Percentiles rank a stretch among this genome's conserved stretches.
Evolutionary conservation across 2,113 vertebrate genomes (phyloP).

Genomic region (Stercorarius parasiticus): DNA sequence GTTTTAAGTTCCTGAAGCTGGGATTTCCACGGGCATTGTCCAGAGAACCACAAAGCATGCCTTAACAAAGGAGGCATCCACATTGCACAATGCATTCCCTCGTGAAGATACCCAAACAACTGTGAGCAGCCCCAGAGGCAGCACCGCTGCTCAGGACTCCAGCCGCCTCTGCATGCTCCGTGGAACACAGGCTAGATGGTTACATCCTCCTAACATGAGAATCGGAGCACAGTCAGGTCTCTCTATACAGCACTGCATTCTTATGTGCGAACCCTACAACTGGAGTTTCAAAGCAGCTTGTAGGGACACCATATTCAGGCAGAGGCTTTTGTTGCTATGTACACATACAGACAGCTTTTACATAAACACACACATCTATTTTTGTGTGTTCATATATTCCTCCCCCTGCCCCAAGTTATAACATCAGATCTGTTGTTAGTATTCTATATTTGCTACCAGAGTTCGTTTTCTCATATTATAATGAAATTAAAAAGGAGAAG

Average conservation of each 20-base stretch:
- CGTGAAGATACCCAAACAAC: neutral
- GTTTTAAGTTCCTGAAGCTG: neutral
- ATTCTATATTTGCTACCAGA: neutral
- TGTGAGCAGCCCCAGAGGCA: neutral
- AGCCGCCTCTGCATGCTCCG: too few species aligned
- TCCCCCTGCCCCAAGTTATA: neutral
- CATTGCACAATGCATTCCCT: neutral
- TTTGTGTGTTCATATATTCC: neutral
- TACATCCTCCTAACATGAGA: neutral
- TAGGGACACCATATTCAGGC: neutral
- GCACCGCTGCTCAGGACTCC: neutral
- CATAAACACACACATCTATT: fast-evolving
- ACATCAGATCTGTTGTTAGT: neutral
- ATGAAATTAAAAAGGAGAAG: neutral
- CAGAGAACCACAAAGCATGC: neutral
- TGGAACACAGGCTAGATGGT: fast-evolving
- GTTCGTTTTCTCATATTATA: neutral
- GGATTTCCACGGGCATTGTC: neutral
- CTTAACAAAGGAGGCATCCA: neutral
- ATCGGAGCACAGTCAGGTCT: neutral
- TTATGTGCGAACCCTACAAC: neutral
- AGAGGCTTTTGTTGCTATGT: neutral
- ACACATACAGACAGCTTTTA: neutral
- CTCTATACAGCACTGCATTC: fast-evolving
- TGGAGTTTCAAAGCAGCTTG: neutral